phyloP scores from a whole-genome alignment of 2,888 invertebrate genomes.

The Platycheirus albimanus region DNA sequence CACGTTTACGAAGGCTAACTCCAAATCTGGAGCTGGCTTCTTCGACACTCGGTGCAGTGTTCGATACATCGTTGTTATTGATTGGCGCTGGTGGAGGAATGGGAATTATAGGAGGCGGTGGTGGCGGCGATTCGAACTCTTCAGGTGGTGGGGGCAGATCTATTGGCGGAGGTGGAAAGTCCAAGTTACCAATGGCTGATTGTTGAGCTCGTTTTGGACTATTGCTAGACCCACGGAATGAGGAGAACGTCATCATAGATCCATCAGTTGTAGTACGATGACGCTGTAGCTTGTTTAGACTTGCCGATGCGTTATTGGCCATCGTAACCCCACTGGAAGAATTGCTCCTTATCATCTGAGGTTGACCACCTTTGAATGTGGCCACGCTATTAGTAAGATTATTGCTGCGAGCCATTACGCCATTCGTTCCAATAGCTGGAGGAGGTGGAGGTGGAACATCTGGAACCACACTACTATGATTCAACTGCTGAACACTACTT shows the following conservation, averaged over 20 bases:
- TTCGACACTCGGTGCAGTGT: constrained; percentile 87
- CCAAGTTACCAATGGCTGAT: constrained; percentile 91
- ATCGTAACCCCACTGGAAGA: constrained; percentile 92
- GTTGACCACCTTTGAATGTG: constrained; percentile 84
- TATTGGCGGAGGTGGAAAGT: constrained; percentile 93
- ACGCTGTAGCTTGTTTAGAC: constrained; percentile 84
- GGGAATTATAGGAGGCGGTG: constrained; percentile 75
- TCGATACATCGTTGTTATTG: constrained; percentile 84
- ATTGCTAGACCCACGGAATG: constrained; percentile 85
- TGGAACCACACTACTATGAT: constrained; percentile 65
- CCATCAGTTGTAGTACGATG: constrained; percentile 84
- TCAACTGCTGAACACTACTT: constrained; percentile 70
- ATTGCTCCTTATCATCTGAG: constrained; percentile 95
- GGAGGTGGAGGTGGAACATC: constrained; percentile 75
- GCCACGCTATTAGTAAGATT: constrained; percentile 73
- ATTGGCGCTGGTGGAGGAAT: constrained; percentile 78
- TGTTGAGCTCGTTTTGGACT: constrained; percentile 89
- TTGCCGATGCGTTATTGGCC: constrained; percentile 86
- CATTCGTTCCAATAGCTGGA: constrained; percentile 62
- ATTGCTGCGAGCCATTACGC: constrained; percentile 64
- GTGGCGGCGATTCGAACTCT: constrained; percentile 83
- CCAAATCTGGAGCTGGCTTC: constrained; percentile 89
- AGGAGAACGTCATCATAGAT: constrained; percentile 83
- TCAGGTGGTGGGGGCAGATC: constrained; percentile 91
- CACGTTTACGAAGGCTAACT: constrained; percentile 87